Percentiles rank a stretch among this genome's conserved stretches.
These are phyloP conservation scores for Rhizoglyphus robini DNA, from an alignment of 1,140 invertebrate genomes.

Conservation along the genomic window DNA sequence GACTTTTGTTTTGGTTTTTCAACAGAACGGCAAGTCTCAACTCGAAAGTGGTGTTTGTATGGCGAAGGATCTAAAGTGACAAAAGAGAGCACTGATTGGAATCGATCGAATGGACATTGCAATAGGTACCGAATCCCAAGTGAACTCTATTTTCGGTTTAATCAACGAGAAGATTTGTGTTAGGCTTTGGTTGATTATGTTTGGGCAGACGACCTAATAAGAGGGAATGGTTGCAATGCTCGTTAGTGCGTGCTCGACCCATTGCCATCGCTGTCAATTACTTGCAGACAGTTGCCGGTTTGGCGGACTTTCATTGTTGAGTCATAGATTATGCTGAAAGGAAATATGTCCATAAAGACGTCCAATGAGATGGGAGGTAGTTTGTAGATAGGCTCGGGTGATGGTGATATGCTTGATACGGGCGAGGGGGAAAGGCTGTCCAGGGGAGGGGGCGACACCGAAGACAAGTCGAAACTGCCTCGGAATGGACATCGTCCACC, in stretches of 20 bases:
- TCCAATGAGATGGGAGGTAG: slow-evolving; percentile 27
- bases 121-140: slow-evolving; percentile 26
- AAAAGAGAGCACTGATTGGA: neutral
- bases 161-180: slow-evolving; percentile 24
- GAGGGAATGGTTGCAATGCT: neutral
- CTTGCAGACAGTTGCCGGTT: slow-evolving; percentile 78
- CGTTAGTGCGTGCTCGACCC: neutral
- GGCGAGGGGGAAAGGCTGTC: neutral
- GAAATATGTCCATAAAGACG: slow-evolving; percentile 87
- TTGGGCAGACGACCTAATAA: slow-evolving; percentile 55
- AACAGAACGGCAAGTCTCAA: neutral
- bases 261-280: neutral
- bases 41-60: slow-evolving; percentile 27
- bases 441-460: neutral
- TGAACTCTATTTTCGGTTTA: slow-evolving; percentile 25
- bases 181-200: slow-evolving; percentile 32
- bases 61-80: slow-evolving; percentile 23
- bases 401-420: neutral
- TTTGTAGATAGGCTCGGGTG: neutral
- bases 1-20: slow-evolving; percentile 5
- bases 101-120: neutral
- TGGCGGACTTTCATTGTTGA: slow-evolving; percentile 76
- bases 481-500: neutral
- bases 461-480: neutral
- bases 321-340: slow-evolving; percentile 92